These are phyloP conservation scores for Miniopterus natalensis DNA, from an alignment of 2,113 vertebrate species.

Conservation along the genomic window DNA sequence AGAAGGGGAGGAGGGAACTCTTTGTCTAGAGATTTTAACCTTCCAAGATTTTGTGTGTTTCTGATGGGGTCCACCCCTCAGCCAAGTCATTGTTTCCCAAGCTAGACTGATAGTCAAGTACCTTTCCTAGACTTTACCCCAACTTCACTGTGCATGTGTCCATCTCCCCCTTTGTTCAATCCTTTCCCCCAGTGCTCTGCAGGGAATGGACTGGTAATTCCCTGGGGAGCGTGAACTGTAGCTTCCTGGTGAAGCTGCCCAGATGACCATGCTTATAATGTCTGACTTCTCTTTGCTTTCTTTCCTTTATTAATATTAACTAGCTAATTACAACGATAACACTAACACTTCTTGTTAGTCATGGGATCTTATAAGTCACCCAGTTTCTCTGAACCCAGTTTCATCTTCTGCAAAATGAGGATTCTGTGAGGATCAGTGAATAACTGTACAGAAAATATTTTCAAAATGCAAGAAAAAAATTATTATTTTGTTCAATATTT, in stretches of 20 bases:
- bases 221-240: neutral
- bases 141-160: neutral
- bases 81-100: neutral
- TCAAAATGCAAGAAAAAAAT: neutral
- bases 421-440: neutral
- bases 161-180: neutral
- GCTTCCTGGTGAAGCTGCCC: neutral
- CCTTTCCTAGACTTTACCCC: neutral
- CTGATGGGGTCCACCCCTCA: neutral
- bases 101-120: neutral
- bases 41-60: neutral
- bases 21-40: neutral
- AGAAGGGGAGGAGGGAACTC: neutral
- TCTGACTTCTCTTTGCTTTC: neutral
- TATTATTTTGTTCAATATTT: slow-evolving; percentile 34
- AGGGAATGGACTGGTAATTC: neutral
- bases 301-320: neutral
- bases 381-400: neutral
- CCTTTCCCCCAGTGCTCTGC: neutral
- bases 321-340: neutral
- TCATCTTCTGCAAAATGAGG: neutral
- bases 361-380: neutral
- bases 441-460: slow-evolving; percentile 30
- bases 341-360: neutral
- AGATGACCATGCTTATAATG: neutral